Base-by-base conservation (phyloP, 2,888 invertebrate species). In the Blomia tropicalis region DNA sequence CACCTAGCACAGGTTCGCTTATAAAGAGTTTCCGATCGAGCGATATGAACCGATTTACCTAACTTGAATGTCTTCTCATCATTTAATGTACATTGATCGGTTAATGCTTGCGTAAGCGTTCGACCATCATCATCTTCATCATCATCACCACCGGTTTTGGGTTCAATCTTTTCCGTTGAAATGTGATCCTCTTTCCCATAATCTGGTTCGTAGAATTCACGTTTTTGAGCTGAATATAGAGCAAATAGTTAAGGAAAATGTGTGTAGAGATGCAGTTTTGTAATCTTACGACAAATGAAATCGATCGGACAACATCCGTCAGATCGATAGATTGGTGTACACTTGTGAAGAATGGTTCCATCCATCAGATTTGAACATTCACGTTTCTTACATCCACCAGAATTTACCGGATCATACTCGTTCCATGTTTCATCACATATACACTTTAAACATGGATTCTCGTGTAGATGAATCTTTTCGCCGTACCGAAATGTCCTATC, bases 201-300 rank as follows among this genome's bases (percentile, higher is more conserved):
- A 19, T 29, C 17, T 32, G 25, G 56, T 2, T 47, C 51, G 51
- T 47, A 47, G 23, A 47, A n/a, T 47, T 47, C n/a, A 22, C 27
- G 22, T 47, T 47, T 22, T 25, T 22, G 11, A 47, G 51, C 51
- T 47, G 7, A 11, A 25, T 47, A 14, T 14, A 47, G n/a, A 14
- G 51, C 11, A 14, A 47, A 47, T 11, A 27, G 7, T 14, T 14
- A 25, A 25, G 7, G 47, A 59, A 53, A 5, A 59, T 7, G 7
- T n/a, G 53, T 43, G 22, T 23, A 5, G 11, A 58, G 17, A 58
- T 47, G 11, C 36, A 30, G 32, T 44, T 58, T 1, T 5, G 4
- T n/a, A 62, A 43, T 65, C 68, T 65, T 61, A 68, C 68, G 64
- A 23, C 68, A 68, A 30, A 66, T 64, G 47, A 65, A 68, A n/a